Evolutionary conservation across 2,113 vertebrate species (phyloP), one percentile per base, ranked within the genome.

Genomic region (Cryptomyrus ogoouensis): DNA sequence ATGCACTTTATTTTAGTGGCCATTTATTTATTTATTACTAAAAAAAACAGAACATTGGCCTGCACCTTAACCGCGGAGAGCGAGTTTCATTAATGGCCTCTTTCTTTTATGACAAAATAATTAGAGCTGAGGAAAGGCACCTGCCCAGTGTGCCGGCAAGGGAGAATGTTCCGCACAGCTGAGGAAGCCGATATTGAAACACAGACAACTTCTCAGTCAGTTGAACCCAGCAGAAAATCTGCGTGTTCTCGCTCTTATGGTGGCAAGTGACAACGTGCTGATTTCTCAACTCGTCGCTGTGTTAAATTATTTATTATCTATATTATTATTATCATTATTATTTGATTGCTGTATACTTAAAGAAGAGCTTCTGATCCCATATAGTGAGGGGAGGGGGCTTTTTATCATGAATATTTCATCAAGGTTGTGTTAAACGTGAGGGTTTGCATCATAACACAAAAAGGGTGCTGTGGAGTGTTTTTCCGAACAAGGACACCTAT

Each of bases 151-250:
- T 91, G 93, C 95, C 93, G 93, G 95, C 87, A 0, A 94, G 94
- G 84, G 24, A 94, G 91, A 95, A 95, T 95, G 96, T 97, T 98
- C 96, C 96, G 96, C 94, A 96, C 95, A 97, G 96, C 97, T 97
- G 97, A 95, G 94, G 97, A 94, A 96, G 96, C 98, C 97, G 95
- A 97, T 99, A 98, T 96, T 97, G 97, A 97, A 97, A 97, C 96
- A 97, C 96, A 97, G 97, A 98, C 97, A 98, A 98, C 97, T 99
- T 98, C 97, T 98, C 97, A 97, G 97, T 97, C 98, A 98, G 97
- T 98, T 98, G 97, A 97, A 96, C 95, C 95, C 94, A 95, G 95
- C 95, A 94, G 96, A 98, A 96, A 98, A 98, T 96, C 99, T 98
- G 97, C 92, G 94, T 96, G 96, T 94, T 96, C 95, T 95, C 96